Conservation (phyloP, 2,888 invertebrate species). For the Timema cristinae region DNA sequence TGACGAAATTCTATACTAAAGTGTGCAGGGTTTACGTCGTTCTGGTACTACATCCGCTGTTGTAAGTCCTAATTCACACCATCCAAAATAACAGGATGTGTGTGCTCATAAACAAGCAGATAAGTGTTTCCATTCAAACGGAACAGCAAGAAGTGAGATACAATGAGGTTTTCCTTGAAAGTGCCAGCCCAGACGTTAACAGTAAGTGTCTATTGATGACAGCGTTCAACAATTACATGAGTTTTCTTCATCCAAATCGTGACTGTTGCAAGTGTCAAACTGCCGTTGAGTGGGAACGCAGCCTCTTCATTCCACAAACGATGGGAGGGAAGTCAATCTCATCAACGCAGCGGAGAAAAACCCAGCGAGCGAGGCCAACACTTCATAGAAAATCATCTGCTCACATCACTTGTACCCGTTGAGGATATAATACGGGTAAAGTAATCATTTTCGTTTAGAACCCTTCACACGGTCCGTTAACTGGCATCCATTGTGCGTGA, state of each 20-base stretch:
- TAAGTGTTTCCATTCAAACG: conserved; percentile 1
- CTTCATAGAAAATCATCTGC: too few species aligned
- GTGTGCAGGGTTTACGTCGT: background rate
- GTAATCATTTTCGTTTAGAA: too few species aligned
- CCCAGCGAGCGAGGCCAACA: background rate
- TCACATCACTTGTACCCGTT: too few species aligned
- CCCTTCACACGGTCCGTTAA: too few species aligned
- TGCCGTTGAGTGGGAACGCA: background rate
- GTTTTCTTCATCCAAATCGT: background rate
- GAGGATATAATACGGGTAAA: too few species aligned
- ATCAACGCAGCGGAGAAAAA: background rate
- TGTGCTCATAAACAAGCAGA: background rate
- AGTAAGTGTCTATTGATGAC: background rate
- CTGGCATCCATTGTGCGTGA: too few species aligned
- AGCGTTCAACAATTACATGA: background rate
- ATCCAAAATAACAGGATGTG: background rate
- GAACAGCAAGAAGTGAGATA: background rate
- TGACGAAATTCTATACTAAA: background rate
- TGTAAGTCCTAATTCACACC: background rate
- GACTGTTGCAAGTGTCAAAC: background rate
- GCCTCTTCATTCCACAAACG: background rate
- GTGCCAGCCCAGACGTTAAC: conserved; percentile 3
- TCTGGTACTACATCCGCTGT: background rate
- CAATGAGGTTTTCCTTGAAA: conserved; percentile 5
- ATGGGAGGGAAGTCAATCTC: background rate